Evolutionary conservation across 2,113 vertebrate species (phyloP).

Genomic region (Laticauda laticaudata): DNA sequence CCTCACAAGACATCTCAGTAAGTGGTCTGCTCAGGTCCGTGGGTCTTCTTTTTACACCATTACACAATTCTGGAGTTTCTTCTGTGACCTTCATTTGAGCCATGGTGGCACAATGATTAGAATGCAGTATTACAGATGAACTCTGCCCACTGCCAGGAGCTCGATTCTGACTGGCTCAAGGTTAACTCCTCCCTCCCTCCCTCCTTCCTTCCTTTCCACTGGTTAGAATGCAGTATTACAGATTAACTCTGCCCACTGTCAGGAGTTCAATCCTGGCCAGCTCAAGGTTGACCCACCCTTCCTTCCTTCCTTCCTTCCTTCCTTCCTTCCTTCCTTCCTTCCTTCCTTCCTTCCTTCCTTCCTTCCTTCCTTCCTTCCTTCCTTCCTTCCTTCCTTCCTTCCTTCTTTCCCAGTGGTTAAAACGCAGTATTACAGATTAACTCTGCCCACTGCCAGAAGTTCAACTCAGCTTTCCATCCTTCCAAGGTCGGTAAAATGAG

Average conservation of each 20-base stretch:
- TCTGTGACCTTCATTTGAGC: neutral
- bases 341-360: no score
- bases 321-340: no score
- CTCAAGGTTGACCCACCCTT: neutral
- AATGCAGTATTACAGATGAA: neutral
- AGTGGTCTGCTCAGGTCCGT: conserved; percentile 56
- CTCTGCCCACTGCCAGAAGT: neutral
- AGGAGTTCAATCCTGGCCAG: neutral
- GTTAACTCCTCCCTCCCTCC: neutral
- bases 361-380: no score
- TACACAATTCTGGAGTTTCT: neutral
- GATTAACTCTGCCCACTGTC: neutral
- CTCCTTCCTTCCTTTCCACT: no score
- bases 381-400: no score
- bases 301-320: no score
- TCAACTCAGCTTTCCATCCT: neutral
- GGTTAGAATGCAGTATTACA: neutral
- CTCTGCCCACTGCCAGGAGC: no score
- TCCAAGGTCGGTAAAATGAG: neutral
- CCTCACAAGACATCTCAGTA: conserved; percentile 82
- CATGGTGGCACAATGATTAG: neutral
- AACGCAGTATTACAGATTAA: neutral
- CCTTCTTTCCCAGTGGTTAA: neutral
- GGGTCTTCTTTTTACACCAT: no score
- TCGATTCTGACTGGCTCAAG: neutral